These are phyloP conservation scores for Macrocentrus cingulum DNA, from an alignment of 1,140 invertebrate genomes.

Conservation along the genomic window DNA sequence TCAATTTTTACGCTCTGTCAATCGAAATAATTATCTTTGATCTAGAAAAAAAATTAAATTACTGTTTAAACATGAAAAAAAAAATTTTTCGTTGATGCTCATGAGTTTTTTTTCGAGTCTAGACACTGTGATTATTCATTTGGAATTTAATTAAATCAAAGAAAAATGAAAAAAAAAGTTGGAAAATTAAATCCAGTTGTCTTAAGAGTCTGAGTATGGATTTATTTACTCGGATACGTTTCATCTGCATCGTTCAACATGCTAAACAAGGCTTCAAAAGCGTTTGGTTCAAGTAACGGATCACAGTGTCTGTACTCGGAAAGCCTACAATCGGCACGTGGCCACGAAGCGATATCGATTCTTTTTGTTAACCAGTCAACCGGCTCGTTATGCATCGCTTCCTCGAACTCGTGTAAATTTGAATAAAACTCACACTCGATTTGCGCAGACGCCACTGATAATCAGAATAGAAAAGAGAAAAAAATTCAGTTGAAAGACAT, in stretches of 20 bases:
- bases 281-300: neutral
- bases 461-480: too few species aligned
- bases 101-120: neutral
- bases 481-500: too few species aligned
- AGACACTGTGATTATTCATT: conserved; percentile 8
- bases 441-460: neutral
- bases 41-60: too few species aligned
- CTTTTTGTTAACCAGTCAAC: conserved; percentile 1
- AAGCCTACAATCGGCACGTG: conserved; percentile 23
- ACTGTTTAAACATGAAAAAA: too few species aligned
- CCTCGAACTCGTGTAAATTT: neutral
- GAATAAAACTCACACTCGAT: neutral
- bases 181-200: too few species aligned
- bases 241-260: too few species aligned
- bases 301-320: conserved; percentile 21
- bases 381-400: conserved; percentile 11
- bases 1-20: neutral
- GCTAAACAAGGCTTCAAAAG: neutral
- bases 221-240: too few species aligned
- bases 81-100: conserved; percentile 14
- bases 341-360: conserved; percentile 29
- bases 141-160: neutral
- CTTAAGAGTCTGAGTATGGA: too few species aligned
- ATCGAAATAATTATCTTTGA: too few species aligned
- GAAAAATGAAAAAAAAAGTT: conserved; percentile 1